Evolutionary conservation across 2,888 invertebrate species (phyloP).

Genomic region (Oegoconia quadripuncta): DNA sequence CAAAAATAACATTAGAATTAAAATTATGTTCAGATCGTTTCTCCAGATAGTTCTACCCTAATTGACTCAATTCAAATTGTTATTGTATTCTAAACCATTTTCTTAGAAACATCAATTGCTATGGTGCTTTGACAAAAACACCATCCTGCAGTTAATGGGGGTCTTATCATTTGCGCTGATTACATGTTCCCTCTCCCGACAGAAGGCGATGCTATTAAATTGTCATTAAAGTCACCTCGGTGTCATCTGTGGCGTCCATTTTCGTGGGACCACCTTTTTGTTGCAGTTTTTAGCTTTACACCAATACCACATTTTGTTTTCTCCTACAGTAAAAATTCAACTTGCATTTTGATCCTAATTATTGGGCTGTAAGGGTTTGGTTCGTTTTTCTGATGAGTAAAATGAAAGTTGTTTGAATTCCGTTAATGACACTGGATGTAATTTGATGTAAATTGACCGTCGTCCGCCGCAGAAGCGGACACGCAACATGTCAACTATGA

Average conservation of each 20-base stretch:
- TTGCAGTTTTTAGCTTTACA: constrained; percentile 68
- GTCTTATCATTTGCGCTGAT: constrained; percentile 70
- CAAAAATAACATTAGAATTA: not conserved
- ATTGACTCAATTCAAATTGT: constrained; percentile 15
- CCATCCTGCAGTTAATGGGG: constrained; percentile 46
- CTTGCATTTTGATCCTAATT: constrained; percentile 41
- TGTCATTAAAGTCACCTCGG: constrained; percentile 74
- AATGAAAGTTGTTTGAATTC: constrained; percentile 42
- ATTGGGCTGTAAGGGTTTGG: constrained; percentile 28
- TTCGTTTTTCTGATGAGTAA: constrained; percentile 23
- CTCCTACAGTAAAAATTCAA: constrained; percentile 13
- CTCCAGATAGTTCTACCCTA: not conserved
- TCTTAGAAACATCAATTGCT: constrained; percentile 54
- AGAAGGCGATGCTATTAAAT: constrained; percentile 75
- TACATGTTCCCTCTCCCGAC: constrained; percentile 61
- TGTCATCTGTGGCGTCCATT: constrained; percentile 71
- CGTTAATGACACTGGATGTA: constrained; percentile 71
- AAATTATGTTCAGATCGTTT: not conserved
- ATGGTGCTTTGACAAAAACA: constrained; percentile 54
- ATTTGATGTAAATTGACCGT: constrained; percentile 73
- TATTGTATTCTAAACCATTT: constrained; percentile 23
- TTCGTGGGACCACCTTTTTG: constrained; percentile 70
- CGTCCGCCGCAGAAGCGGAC: constrained; percentile 51
- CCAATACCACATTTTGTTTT: constrained; percentile 30
- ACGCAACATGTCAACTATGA: constrained; percentile 76